Percentiles rank a stretch among this genome's conserved stretches.
Conservation (phyloP, 2,113 vertebrate genomes). For the Salvator merianae region DNA sequence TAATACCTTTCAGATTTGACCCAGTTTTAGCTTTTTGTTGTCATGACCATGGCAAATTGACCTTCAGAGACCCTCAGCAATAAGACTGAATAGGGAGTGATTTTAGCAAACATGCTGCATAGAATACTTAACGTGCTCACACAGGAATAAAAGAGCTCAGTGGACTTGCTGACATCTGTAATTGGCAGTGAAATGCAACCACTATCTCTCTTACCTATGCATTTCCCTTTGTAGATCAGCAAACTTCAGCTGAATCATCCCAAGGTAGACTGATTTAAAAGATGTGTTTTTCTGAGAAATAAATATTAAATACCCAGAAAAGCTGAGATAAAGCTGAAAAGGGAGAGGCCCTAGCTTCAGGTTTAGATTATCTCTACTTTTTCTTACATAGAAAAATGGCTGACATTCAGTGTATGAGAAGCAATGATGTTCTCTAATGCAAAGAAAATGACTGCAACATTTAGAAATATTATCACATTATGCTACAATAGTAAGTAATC, state of each 20-base stretch:
- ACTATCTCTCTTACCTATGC: too few relatives aligned
- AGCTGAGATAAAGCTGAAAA: not conserved
- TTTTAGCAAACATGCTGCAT: slow-evolving; percentile 49
- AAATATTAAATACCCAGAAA: not conserved
- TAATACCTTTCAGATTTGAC: slow-evolving; percentile 80
- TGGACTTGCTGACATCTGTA: not conserved
- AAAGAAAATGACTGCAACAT: not conserved
- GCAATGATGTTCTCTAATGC: not conserved
- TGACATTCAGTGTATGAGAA: not conserved
- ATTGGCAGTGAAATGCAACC: not conserved
- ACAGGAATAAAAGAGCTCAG: not conserved
- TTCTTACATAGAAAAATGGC: not conserved
- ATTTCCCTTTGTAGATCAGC: not conserved
- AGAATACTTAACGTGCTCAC: slow-evolving; percentile 58
- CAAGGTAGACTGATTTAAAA: accelerated
- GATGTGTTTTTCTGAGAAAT: not conserved
- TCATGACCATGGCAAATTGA: slow-evolving; percentile 74
- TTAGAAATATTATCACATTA: not conserved
- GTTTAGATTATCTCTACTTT: not conserved
- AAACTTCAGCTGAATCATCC: not conserved
- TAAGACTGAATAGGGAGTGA: slow-evolving; percentile 68
- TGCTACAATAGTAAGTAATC: not conserved
- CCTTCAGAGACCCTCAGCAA: slow-evolving; percentile 73
- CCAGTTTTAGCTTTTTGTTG: slow-evolving; percentile 78
- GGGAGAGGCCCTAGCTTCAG: not conserved